Evolutionary conservation across 2,797 vertebrate species (phyloP).

Genomic region (Sebastes matsubarae): DNA sequence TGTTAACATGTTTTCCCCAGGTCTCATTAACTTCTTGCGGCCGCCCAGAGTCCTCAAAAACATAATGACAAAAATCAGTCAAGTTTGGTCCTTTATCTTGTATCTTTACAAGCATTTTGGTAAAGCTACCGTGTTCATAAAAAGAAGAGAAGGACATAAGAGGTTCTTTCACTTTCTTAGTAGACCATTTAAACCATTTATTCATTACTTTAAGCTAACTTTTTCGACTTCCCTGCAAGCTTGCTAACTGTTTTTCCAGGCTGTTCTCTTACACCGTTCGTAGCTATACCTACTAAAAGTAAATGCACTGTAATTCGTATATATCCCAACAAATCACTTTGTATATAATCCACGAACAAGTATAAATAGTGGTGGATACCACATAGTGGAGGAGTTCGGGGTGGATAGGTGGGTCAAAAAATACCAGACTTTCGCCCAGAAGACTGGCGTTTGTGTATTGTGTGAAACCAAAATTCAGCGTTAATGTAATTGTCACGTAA

Average conservation of each 20-base stretch:
- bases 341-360: too few species aligned
- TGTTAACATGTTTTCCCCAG: constrained; percentile 20
- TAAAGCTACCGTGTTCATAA: background rate
- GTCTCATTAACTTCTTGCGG: background rate
- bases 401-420: too few species aligned
- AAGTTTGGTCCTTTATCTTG: background rate
- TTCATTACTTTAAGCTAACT: background rate
- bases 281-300: too few species aligned
- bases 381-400: too few species aligned
- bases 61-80: constrained; percentile 1
- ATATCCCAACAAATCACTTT: too few species aligned
- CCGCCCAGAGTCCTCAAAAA: constrained; percentile 7
- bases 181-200: background rate
- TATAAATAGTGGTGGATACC: too few species aligned
- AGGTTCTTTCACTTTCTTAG: background rate
- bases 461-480: too few species aligned
- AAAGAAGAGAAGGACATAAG: background rate
- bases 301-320: too few species aligned
- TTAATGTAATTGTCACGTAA: too few species aligned
- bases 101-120: background rate
- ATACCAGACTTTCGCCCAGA: too few species aligned
- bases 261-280: too few species aligned
- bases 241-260: background rate
- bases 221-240: background rate
- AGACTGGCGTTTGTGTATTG: too few species aligned